A percentile compares a stretch with the other conserved stretches of the same genome.
These are phyloP conservation scores for Chydorus sphaericus DNA, from an alignment of 2,888 invertebrate species.

Conservation along the genomic window DNA sequence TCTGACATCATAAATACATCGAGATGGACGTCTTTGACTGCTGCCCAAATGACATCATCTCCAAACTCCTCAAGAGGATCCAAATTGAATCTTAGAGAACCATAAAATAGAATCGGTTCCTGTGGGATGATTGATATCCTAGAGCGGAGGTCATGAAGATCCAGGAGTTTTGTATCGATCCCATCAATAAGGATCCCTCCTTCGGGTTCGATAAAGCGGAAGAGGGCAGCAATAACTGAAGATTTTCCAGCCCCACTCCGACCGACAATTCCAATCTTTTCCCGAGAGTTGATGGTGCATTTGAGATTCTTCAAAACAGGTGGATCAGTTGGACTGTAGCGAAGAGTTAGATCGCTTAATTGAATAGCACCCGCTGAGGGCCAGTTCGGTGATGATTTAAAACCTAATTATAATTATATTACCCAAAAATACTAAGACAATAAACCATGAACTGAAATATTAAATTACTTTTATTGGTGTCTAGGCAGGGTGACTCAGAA, in stretches of 20 bases:
- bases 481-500: constrained; percentile 47
- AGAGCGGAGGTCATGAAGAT: constrained; percentile 35
- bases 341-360: constrained; percentile 24
- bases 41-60: constrained; percentile 20
- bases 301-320: constrained; percentile 30
- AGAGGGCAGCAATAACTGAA: constrained; percentile 59
- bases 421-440: too few species aligned
- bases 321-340: constrained; percentile 31
- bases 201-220: constrained; percentile 61
- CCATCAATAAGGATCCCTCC: constrained; percentile 71
- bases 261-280: constrained; percentile 58
- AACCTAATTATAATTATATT: constrained; percentile 29
- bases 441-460: neutral
- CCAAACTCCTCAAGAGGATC: constrained; percentile 28
- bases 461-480: constrained; percentile 37
- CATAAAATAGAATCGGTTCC: constrained; percentile 30
- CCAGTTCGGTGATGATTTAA: constrained; percentile 29
- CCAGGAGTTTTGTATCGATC: constrained; percentile 50
- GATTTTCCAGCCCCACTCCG: constrained; percentile 75
- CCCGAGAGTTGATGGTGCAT: constrained; percentile 29
- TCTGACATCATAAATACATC: constrained; percentile 48
- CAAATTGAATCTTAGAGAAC: constrained; percentile 28
- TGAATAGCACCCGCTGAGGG: constrained; percentile 26
- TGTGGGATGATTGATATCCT: constrained; percentile 35
- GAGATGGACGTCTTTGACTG: constrained; percentile 34